phyloP scores from a whole-genome alignment of 2,888 invertebrate genomes.

The Thysanoteuthis rhombus region DNA sequence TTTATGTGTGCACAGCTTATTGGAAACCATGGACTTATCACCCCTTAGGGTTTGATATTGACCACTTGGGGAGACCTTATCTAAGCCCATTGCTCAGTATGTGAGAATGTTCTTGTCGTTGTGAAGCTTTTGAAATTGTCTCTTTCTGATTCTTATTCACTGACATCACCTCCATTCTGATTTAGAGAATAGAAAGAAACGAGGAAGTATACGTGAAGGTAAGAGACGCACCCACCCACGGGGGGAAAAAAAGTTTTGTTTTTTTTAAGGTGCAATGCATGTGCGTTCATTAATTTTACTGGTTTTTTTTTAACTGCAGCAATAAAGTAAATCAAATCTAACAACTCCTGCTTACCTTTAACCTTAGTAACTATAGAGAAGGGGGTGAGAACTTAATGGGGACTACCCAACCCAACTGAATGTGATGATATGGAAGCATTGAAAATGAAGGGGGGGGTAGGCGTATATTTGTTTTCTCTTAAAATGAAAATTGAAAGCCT shows the following conservation, averaged over 20 bases:
- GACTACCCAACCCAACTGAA: not conserved
- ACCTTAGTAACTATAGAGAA: not conserved
- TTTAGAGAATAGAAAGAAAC: slow-evolving; percentile 23
- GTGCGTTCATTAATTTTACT: not conserved
- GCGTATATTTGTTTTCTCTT: too few species aligned
- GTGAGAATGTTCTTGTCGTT: too few species aligned
- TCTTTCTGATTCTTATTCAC: not conserved
- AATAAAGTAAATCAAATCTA: not conserved
- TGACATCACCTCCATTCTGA: not conserved
- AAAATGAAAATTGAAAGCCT: too few species aligned
- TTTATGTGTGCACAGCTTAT: too few species aligned
- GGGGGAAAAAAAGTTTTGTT: not conserved
- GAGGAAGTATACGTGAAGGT: slow-evolving; percentile 41
- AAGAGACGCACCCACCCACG: not conserved
- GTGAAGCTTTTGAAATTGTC: too few species aligned
- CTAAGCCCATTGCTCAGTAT: too few species aligned
- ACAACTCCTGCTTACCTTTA: not conserved
- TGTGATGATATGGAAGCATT: too few species aligned
- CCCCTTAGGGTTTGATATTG: too few species aligned
- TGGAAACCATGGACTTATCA: too few species aligned
- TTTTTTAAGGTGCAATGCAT: not conserved
- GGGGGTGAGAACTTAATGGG: not conserved
- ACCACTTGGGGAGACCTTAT: too few species aligned
- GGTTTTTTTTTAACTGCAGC: not conserved
- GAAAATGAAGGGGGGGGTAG: too few species aligned